Evolutionary conservation across 2,797 vertebrate genomes (phyloP).

Genomic region (Adrianichthys oophorus): DNA sequence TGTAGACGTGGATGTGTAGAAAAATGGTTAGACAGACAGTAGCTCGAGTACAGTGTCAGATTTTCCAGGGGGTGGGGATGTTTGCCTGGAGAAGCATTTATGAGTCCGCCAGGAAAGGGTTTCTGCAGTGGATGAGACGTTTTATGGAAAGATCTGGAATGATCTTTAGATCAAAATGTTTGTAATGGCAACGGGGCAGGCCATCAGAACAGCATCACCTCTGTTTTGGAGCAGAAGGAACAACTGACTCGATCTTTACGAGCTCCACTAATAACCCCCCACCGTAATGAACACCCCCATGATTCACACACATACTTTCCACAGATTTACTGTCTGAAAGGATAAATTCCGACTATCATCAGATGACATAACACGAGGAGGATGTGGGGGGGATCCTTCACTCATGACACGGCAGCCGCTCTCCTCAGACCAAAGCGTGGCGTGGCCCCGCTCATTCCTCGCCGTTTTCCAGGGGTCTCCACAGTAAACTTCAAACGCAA

Average conservation of each 20-base stretch:
- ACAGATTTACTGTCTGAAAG: conserved; percentile 24
- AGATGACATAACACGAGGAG: conserved; percentile 26
- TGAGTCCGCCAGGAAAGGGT: conserved; percentile 44
- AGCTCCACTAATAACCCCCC: conserved; percentile 54
- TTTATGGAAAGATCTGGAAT: conserved; percentile 1
- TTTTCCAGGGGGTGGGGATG: conserved; percentile 57
- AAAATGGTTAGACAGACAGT: not conserved
- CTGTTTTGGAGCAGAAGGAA: conserved; percentile 21
- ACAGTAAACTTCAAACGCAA: conserved; percentile 48
- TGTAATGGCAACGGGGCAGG: conserved; percentile 1
- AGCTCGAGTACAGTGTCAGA: conserved; percentile 51
- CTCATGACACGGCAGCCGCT: conserved; percentile 3
- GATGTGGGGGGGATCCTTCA: conserved; percentile 1
- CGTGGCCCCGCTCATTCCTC: not conserved
- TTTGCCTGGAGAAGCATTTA: conserved; percentile 53
- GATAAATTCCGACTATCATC: conserved; percentile 7
- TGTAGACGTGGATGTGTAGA: no score
- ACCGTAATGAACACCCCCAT: conserved; percentile 31
- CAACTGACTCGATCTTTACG: conserved; percentile 30
- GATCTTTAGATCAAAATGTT: not conserved
- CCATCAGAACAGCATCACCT: conserved; percentile 6
- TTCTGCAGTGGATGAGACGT: conserved; percentile 17
- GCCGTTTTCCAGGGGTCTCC: conserved; percentile 9
- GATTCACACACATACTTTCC: conserved; percentile 63
- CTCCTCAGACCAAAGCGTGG: conserved; percentile 20